Base-by-base conservation (phyloP, 2,888 invertebrate genomes). In the Troides helena region DNA sequence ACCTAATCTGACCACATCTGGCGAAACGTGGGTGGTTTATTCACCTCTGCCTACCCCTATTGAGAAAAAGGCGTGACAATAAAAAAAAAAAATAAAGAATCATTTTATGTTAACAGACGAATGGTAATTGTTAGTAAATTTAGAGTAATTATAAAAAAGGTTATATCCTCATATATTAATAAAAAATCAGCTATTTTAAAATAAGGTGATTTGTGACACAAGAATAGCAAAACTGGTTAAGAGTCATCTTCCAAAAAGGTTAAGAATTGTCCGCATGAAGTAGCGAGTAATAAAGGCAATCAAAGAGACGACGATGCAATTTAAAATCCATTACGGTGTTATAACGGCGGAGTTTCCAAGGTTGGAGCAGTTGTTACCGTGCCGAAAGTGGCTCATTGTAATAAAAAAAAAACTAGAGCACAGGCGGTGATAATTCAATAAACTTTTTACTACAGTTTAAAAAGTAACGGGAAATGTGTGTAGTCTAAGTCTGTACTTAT, bases 291-390 rank as follows among this genome's bases (percentile, higher is more conserved):
- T 79, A 75, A 78, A 80, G 77, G 74, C 82, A 84, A 84, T 85
- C 78, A 79, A 79, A 78, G 71, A 77, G 78, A 79, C 75, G 77
- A 77, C 75, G 78, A 72, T 77, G 81, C 85, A 87, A 85, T 90
- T 88, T 85, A 85, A 87, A 88, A 83, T 76, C 83, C 84, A 87
- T 89, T 88, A 86, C 75, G 73, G 72, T 75, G 80, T 85, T 86
- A 86, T 87, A 58, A 25, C 57, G 3, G 57, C 84, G 65, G 76
- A 77, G 77, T 74, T 72, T 68, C 71, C 74, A 76, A 80, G 78
- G 80, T 78, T 76, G 69, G 57, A 30, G 59, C 64, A 63, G 56
- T 56, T 64, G 43, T 63, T 63, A 56, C 43, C 64, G 50, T 30
- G 39, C 64, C 60, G 46, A 62, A 70, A 71, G 39, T 70, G 50